Conservation (phyloP, 2,797 vertebrate species). For the Lophius americanus region DNA sequence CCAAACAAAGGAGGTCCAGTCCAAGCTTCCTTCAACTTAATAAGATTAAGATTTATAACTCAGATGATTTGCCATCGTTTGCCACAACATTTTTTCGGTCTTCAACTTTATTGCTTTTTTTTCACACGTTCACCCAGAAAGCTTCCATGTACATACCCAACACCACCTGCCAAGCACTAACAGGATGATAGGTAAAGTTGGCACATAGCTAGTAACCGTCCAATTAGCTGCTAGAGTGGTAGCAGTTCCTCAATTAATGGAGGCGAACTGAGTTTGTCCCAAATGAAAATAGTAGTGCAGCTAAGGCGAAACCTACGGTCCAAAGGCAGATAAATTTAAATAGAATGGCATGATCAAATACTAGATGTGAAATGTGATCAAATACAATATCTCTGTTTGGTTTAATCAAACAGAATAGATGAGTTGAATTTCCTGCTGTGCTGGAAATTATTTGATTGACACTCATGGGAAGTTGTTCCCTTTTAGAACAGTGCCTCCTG, state of each 20-base stretch:
- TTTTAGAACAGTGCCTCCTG: conserved; percentile 31
- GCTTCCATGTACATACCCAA: background rate
- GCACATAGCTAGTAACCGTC: background rate
- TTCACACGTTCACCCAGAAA: background rate
- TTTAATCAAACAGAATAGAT: conserved; percentile 37
- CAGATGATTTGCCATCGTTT: no score
- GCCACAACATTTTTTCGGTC: no score
- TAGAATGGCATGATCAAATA: no score
- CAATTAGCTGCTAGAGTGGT: background rate
- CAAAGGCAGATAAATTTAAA: background rate
- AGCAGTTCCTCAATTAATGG: background rate
- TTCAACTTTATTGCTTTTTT: no score
- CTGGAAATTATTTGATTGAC: conserved; percentile 23
- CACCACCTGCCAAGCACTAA: background rate
- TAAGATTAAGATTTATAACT: no score
- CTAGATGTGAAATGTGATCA: background rate
- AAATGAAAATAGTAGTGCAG: background rate
- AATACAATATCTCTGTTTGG: conserved; percentile 14
- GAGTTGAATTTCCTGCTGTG: conserved; percentile 33
- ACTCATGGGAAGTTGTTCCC: conserved; percentile 24
- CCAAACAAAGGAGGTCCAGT: no score
- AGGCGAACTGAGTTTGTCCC: background rate
- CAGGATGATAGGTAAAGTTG: background rate
- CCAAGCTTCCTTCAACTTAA: no score
- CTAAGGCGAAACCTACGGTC: background rate